Evolutionary conservation across 1,140 invertebrate species (phyloP).

Genomic region (Bombus turneri): DNA sequence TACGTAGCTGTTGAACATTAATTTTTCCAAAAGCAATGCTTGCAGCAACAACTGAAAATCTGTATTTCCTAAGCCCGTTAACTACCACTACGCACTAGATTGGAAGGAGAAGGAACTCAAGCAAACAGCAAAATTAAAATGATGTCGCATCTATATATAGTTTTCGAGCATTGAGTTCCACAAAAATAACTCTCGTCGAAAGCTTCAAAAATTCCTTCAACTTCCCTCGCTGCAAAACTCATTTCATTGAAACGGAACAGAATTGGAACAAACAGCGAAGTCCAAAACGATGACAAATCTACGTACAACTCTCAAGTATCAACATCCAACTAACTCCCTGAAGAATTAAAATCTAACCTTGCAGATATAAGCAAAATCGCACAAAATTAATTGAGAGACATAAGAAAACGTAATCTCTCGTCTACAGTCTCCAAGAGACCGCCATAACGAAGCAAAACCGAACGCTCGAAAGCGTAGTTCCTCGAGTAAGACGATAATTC

Average conservation of each 20-base stretch:
- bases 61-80: background rate
- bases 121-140: background rate
- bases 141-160: background rate
- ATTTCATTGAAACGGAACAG: background rate
- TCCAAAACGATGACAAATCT: background rate
- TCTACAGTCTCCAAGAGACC: background rate
- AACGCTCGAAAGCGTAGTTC: too few relatives aligned
- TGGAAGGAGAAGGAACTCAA: background rate
- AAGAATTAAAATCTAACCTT: too few relatives aligned
- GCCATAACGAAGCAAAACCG: too few relatives aligned
- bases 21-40: background rate
- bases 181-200: background rate
- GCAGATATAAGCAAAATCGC: too few relatives aligned
- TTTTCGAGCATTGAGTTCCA: background rate
- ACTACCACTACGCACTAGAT: background rate
- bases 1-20: accelerated
- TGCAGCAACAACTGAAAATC: background rate
- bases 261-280: background rate
- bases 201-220: background rate
- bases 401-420: background rate
- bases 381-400: accelerated
- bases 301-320: too few relatives aligned
- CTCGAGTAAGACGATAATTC: background rate
- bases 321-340: too few relatives aligned
- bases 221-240: background rate